Evolutionary conservation across 2,113 vertebrate genomes (phyloP).

Genomic region (Rhipidura dahli): DNA sequence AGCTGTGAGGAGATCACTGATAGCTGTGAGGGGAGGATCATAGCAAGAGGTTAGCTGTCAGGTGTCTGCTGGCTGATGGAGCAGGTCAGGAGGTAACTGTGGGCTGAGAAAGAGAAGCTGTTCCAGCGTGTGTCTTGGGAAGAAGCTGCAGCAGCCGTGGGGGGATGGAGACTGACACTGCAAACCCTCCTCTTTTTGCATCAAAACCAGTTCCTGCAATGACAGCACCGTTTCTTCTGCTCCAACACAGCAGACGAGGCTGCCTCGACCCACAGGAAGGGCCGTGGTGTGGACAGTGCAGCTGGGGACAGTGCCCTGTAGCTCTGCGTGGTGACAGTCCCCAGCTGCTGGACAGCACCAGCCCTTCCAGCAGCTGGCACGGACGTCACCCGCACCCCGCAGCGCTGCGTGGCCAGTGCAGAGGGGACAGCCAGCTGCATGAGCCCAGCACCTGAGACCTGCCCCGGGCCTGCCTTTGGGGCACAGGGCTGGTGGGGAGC

Average conservation of each 20-base stretch:
- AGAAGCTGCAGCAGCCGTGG: background rate
- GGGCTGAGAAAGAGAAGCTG: background rate
- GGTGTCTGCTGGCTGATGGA: conserved; percentile 22
- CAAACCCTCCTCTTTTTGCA: background rate
- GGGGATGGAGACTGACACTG: background rate
- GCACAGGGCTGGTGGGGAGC: background rate
- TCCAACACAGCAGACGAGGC: background rate
- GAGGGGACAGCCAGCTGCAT: background rate
- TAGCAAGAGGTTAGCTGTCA: conserved; percentile 44
- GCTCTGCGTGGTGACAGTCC: background rate
- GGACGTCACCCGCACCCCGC: fast-evolving
- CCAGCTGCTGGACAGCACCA: conserved; percentile 36
- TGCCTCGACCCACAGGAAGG: fast-evolving
- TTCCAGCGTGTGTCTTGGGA: background rate
- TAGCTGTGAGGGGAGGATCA: conserved; percentile 16
- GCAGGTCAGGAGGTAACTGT: background rate
- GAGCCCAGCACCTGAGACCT: background rate
- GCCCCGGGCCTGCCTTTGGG: fast-evolving
- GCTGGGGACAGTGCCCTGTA: background rate
- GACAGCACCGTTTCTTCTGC: background rate
- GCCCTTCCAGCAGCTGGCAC: background rate
- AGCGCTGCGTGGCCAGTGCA: fast-evolving
- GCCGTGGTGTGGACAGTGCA: fast-evolving
- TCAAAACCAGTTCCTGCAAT: fast-evolving
- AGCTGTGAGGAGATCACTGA: conserved; percentile 48